phyloP scores from a whole-genome alignment of 2,797 vertebrate species.

The Notolepis coatsorum region DNA sequence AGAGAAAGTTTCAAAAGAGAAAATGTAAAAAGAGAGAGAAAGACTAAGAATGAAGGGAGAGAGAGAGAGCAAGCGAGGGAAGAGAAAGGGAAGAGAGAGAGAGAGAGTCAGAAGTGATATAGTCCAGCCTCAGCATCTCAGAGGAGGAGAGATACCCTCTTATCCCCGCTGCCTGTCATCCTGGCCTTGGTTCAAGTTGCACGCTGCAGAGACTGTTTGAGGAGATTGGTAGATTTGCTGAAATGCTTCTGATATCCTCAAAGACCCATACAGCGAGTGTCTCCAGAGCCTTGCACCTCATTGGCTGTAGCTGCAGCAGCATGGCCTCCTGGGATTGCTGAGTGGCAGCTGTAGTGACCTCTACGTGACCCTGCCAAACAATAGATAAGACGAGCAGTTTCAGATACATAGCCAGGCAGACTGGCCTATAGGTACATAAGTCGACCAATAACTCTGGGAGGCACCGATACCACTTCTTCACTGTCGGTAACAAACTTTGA shows the following conservation, averaged over 20 bases:
- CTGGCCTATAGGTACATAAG: no score
- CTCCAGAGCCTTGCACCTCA: slow-evolving; percentile 52
- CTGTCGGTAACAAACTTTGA: no score
- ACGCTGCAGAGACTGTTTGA: slow-evolving; percentile 52
- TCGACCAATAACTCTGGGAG: no score
- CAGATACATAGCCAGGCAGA: no score
- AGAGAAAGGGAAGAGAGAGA: slow-evolving; percentile 26
- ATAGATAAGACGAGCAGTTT: slow-evolving; percentile 18
- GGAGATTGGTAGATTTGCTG: slow-evolving; percentile 53
- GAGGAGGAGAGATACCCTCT: slow-evolving; percentile 21
- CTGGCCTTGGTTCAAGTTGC: slow-evolving; percentile 41
- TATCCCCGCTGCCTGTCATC: slow-evolving; percentile 51
- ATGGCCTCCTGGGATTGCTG: slow-evolving; percentile 32
- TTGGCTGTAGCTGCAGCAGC: slow-evolving; percentile 54
- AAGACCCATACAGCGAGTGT: slow-evolving; percentile 51
- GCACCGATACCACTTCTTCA: no score
- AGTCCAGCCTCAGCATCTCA: slow-evolving; percentile 23
- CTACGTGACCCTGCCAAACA: slow-evolving; percentile 17
- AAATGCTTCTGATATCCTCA: slow-evolving; percentile 57
- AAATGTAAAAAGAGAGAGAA: not conserved
- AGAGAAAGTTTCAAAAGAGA: slow-evolving; percentile 15
- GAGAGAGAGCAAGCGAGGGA: slow-evolving; percentile 14
- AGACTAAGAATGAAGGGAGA: not conserved
- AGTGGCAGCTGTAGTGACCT: slow-evolving; percentile 38
- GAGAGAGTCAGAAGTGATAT: slow-evolving; percentile 58